These are phyloP conservation scores for Temnothorax ravouxi DNA, from an alignment of 2,888 invertebrate species.

Conservation along the genomic window DNA sequence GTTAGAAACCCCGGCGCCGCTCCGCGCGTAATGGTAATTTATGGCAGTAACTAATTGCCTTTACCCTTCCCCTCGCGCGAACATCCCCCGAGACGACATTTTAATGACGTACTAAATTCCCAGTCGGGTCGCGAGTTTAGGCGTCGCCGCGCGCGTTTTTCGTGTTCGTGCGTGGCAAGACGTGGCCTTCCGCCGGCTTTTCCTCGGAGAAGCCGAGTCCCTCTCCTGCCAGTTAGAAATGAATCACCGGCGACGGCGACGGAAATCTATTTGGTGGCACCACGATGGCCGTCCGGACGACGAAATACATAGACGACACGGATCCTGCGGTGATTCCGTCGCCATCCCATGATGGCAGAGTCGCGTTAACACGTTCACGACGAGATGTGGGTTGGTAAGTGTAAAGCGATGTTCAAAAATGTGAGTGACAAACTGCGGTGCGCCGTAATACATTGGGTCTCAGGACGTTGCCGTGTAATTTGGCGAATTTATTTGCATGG, in stretches of 20 bases:
- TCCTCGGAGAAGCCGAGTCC: conserved; percentile 27
- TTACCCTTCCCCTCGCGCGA: conserved; percentile 15
- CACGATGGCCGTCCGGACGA: conserved; percentile 1
- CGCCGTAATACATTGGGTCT: neutral
- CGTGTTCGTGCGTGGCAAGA: conserved; percentile 24
- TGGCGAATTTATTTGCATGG: neutral
- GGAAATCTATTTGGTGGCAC: conserved; percentile 52
- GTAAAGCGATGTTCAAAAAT: conserved; percentile 23
- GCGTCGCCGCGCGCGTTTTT: conserved; percentile 38
- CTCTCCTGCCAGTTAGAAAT: conserved; percentile 16
- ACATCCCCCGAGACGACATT: conserved; percentile 52
- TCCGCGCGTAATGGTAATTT: conserved; percentile 59
- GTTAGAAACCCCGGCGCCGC: conserved; percentile 24
- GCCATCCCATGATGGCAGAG: neutral
- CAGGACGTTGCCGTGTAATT: neutral
- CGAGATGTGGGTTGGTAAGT: neutral
- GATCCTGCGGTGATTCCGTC: conserved; percentile 23
- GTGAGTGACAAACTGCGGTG: neutral
- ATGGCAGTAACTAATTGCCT: conserved; percentile 61
- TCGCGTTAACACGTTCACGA: conserved; percentile 10
- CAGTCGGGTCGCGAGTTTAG: conserved; percentile 3
- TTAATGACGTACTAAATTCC: conserved; percentile 50
- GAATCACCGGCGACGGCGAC: conserved; percentile 44
- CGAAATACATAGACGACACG: conserved; percentile 13
- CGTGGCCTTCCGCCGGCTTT: neutral